Percentiles rank a stretch among this genome's conserved stretches.
Conservation (phyloP, 2,113 vertebrate species). For the Delphinus delphis region DNA sequence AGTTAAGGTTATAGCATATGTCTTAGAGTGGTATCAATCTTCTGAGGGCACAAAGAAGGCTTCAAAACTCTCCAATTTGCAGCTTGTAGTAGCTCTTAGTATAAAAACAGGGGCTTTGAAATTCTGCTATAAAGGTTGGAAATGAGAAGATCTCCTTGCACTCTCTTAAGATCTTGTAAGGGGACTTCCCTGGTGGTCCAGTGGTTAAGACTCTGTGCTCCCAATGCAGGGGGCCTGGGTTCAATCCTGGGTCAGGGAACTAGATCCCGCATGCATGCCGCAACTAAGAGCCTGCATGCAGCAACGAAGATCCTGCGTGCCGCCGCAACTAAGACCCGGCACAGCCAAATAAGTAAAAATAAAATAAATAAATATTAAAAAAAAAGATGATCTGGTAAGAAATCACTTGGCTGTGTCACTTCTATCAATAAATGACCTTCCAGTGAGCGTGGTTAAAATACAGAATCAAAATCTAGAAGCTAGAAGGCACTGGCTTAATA, state of each 20-base stretch:
- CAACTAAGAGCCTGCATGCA: too few species aligned
- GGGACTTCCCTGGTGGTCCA: too few species aligned
- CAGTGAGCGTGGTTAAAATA: conserved; percentile 30
- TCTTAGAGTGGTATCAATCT: neutral
- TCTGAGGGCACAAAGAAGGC: neutral
- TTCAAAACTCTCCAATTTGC: neutral
- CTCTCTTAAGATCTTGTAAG: neutral
- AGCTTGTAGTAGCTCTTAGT: neutral
- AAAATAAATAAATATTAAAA: too few species aligned
- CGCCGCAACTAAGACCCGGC: too few species aligned
- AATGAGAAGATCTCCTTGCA: neutral
- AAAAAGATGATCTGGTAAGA: conserved; percentile 2
- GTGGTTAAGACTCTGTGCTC: too few species aligned
- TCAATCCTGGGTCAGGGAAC: too few species aligned
- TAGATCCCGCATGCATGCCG: too few species aligned
- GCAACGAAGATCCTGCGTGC: too few species aligned
- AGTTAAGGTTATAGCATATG: neutral
- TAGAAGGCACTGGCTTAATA: conserved; percentile 23
- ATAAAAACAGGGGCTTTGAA: conserved; percentile 27
- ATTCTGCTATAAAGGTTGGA: neutral
- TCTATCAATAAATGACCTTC: conserved; percentile 42
- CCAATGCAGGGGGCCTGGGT: too few species aligned
- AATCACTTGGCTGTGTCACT: conserved; percentile 17
- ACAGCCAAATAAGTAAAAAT: too few species aligned
- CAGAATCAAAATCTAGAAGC: conserved; percentile 47